Evolutionary conservation across 2,888 invertebrate species (phyloP), one percentile per base, ranked within the genome.

Genomic region (Sesia apiformis): DNA sequence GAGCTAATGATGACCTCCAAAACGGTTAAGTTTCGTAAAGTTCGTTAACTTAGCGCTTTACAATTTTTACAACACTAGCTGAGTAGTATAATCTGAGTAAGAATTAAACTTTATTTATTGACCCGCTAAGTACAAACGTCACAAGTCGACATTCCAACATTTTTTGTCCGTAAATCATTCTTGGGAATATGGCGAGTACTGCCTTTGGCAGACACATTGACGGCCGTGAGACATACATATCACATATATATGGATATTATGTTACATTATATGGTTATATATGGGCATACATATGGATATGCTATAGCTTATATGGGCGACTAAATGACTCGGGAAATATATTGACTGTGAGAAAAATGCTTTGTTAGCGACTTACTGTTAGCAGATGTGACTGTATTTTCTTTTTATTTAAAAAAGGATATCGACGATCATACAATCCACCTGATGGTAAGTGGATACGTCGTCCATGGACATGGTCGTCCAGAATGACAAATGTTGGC

Each of bases 191-290:
- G 50, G 50, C 6, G 46, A 50, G 39, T 38, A 23, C 38, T 38
- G 50, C 50, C 68, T 63, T 65, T 67, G 72, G 68, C 69, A 79
- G 78, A 79, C 78, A 57, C 63, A 58, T 57, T 52, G 78, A 72
- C 78, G 76, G 56, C 70, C 71, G 58, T 70, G 70, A 66, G 62
- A 62, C 56, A 59, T 1, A 23, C 23, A 2, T 23, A 23, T 23
- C 23, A 23, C 23, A 23, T 23, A 23, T 23, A 23, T 23, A 23
- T 23, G 23, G 23, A 42, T 7, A 42, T 42, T 42, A 7, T 6
- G 42, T 42, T 7, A 42, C 2, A 42, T 42, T 42, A 23, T 23
- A 23, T 23, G 23, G 23, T 23, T 23, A 23, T 23, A 23, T 23
- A 23, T 23, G 23, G 23, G 1, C 23, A 23, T 46, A 46, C 46